A percentile compares a stretch with the other conserved stretches of the same genome.
These are phyloP conservation scores for Trematocara stigmaticum DNA, from an alignment of 2,113 vertebrate species.

Conservation along the genomic window DNA sequence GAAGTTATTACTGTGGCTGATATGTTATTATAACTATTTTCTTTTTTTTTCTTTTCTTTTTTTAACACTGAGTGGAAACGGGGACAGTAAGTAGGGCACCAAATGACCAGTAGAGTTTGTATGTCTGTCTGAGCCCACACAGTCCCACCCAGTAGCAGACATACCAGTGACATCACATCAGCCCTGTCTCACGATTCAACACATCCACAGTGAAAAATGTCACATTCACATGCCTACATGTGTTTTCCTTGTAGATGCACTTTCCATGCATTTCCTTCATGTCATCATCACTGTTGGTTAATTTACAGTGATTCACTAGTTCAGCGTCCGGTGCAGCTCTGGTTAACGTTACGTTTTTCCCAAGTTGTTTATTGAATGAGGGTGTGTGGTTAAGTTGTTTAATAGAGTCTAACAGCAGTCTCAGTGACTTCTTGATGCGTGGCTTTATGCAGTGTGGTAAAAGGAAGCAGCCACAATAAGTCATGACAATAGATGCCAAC, in stretches of 20 bases:
- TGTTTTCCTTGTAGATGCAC: background rate
- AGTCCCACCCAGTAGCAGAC: constrained; percentile 12
- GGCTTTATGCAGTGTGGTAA: background rate
- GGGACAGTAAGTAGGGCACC: background rate
- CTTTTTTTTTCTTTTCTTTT: too few species aligned
- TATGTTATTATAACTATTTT: background rate
- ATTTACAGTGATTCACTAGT: background rate
- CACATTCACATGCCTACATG: background rate
- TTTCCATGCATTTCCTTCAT: constrained; percentile 9
- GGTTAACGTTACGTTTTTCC: background rate
- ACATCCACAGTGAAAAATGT: background rate
- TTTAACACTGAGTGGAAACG: background rate
- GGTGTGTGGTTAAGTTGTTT: background rate
- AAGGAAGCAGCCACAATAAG: constrained; percentile 3
- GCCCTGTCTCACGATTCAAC: background rate
- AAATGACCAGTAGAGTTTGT: background rate
- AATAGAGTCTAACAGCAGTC: background rate
- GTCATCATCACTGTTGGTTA: background rate
- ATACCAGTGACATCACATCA: constrained; percentile 29
- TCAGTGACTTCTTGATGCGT: background rate
- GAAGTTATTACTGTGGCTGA: background rate
- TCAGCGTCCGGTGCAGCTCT: background rate
- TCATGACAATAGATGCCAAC: background rate
- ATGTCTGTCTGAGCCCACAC: constrained; percentile 26
- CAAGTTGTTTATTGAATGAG: background rate